Percentiles rank a stretch among this genome's conserved stretches.
Evolutionary conservation across 2,888 invertebrate genomes (phyloP).

Genomic region (Leptopterna dolabrata): DNA sequence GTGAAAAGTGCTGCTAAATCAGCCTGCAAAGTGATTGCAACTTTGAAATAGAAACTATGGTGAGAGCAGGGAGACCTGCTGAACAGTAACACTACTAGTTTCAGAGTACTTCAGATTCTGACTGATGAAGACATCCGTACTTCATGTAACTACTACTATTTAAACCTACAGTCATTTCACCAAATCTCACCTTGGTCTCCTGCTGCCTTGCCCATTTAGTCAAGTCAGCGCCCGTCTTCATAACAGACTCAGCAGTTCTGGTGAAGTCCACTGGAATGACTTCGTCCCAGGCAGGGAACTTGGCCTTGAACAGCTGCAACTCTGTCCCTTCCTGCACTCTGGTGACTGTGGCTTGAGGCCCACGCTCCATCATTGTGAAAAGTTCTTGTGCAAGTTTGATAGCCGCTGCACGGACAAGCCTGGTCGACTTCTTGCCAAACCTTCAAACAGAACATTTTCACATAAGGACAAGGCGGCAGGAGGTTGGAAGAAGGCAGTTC

Average conservation of each 20-base stretch:
- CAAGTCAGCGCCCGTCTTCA: constrained; percentile 94
- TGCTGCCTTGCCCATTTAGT: constrained; percentile 91
- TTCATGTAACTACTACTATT: no score
- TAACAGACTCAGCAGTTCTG: constrained; percentile 96
- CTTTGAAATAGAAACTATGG: background rate
- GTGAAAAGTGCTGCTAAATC: constrained; percentile 96
- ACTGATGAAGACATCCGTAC: no score
- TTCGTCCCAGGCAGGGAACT: constrained; percentile 98
- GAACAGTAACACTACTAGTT: no score
- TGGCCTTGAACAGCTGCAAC: constrained; percentile 92
- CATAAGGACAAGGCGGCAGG: background rate
- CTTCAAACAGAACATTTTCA: constrained; percentile 67
- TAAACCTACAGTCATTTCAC: no score
- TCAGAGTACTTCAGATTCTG: no score
- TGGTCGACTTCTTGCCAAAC: constrained; percentile 97
- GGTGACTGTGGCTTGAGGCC: constrained; percentile 87
- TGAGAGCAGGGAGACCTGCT: background rate
- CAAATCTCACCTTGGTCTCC: constrained; percentile 76
- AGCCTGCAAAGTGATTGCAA: constrained; percentile 70
- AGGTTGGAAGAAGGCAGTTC: no score
- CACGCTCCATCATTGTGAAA: constrained; percentile 92
- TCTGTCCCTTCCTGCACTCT: constrained; percentile 93
- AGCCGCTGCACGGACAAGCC: constrained; percentile 94
- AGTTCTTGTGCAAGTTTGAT: constrained; percentile 97
- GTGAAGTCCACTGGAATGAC: constrained; percentile 99